phyloP scores from a whole-genome alignment of 2,113 vertebrate genomes.

The Indicator indicator region DNA sequence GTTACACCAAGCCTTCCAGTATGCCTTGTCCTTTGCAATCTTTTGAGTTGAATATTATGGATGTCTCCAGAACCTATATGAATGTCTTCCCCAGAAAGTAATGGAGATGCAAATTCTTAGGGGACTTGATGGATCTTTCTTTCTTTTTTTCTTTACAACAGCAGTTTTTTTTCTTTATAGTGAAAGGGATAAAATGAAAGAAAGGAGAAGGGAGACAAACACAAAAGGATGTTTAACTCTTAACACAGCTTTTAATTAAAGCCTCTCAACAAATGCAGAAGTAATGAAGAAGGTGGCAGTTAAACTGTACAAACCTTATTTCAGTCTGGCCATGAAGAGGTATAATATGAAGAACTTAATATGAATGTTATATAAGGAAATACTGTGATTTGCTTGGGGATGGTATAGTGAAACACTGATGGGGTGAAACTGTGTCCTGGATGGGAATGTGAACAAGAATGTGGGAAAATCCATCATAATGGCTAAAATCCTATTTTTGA shows the following conservation, averaged over 20 bases:
- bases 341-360: background rate
- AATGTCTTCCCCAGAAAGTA: background rate
- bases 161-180: background rate
- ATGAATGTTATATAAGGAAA: background rate
- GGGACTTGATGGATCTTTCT: background rate
- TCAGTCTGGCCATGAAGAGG: background rate
- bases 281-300: background rate
- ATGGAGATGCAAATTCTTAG: background rate
- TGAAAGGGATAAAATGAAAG: background rate
- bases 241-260: background rate
- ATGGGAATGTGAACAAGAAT: background rate
- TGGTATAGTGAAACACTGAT: background rate
- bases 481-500: background rate
- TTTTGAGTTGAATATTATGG: background rate
- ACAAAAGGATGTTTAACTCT: background rate
- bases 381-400: background rate
- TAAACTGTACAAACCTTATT: background rate
- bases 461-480: background rate
- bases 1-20: slow-evolving; percentile 23
- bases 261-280: background rate
- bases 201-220: background rate
- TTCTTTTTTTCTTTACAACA: background rate
- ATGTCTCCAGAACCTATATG: background rate
- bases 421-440: background rate
- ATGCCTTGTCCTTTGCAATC: slow-evolving; percentile 2